Evolutionary conservation across 1,140 invertebrate genomes (phyloP), one percentile per base, ranked within the genome.

Genomic region (Goniozus legneri): DNA sequence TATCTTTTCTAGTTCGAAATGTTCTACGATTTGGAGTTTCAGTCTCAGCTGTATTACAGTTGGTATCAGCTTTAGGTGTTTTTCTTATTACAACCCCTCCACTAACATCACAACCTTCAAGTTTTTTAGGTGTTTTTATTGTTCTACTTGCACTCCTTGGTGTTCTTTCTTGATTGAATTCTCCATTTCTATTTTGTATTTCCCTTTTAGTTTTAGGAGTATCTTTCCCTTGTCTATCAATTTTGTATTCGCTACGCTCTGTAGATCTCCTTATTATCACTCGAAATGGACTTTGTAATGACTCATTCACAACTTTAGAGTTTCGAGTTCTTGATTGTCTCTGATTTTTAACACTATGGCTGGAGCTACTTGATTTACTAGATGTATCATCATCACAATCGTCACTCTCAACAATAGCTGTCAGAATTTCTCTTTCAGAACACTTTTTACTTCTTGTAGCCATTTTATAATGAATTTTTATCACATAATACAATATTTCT

Each of bases 161-260:
- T 24, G 12, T 1, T 31, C 41, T 27, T 21, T 37, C 38, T n/a
- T 41, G 32, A 40, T 41, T 19, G 2, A 20, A 8, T 3, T 40
- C 14, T 34, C 19, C 32, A 4, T 3, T 16, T 16, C 20, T 16
- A 20, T 4, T 27, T 4, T 32, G 13, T 7, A 0, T 7, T 33
- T 14, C 2, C 13, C 10, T 34, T 8, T 43, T 21, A 16, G 14
- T 47, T 12, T 10, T 41, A 7, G 24, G 32, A 8, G 2, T 18
- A 21, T 20, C 20, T 39, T 14, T 8, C 1, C 7, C 38, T 16
- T 44, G 12, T 32, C 38, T 41, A 47, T 60, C 46, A 27, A 61
- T 54, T 45, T 60, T 62, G 31, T 62, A 65, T 15, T 53, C 52
- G 21, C 63, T 65, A n/a, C 62, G 51, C 22, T 65, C 62, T 1